Base-by-base conservation (phyloP, 2,113 vertebrate genomes). In the Otocyon megalotis region DNA sequence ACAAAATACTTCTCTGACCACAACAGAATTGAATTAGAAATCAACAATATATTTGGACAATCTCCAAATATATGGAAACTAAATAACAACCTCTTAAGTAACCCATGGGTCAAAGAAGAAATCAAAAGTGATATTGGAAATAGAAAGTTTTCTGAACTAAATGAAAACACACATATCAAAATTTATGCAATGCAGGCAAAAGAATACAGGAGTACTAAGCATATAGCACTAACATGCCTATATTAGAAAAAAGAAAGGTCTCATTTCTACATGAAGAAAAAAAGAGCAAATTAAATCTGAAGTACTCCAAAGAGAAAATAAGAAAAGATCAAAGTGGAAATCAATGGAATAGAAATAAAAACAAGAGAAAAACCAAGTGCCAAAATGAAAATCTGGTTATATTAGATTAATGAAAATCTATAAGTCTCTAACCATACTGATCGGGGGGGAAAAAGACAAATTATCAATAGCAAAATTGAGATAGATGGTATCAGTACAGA, bases 31-130 rank as follows among this genome's bases (percentile, higher is more conserved):
- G 72, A 79, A 71, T 62, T 60, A 86, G 35, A 95, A 96, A 72
- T n/a, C 53, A 87, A 79, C 8, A 53, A 80, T 14, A 74, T n/a
- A 30, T 77, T 71, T 88, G 37, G 37, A 93, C 92, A 90, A 62
- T 58, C 50, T 93, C 58, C 37, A 96, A 96, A 93, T 89, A 92
- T 63, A 80, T 94, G 32, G 72, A 92, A 96, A 90, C 32, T 26
- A 63, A 58, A 69, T 69, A n/a, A 93, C 24, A 56, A 5, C 58
- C 63, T 88, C 43, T 26, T 53, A 92, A 93, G 69, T 43, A 88
- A 93, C n/a, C 5, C 5, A 37, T 72, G 26, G 24, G 28, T 89
- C 63, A 82, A 94, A 86, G 58, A 90, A 86, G 3, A 89, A 82
- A 88, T 35, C n/a, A 58, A 74, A 92, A 65, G 28, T n/a, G 35